phyloP scores from a whole-genome alignment of 2,888 invertebrate genomes.

The Hipparchia sbordonii region DNA sequence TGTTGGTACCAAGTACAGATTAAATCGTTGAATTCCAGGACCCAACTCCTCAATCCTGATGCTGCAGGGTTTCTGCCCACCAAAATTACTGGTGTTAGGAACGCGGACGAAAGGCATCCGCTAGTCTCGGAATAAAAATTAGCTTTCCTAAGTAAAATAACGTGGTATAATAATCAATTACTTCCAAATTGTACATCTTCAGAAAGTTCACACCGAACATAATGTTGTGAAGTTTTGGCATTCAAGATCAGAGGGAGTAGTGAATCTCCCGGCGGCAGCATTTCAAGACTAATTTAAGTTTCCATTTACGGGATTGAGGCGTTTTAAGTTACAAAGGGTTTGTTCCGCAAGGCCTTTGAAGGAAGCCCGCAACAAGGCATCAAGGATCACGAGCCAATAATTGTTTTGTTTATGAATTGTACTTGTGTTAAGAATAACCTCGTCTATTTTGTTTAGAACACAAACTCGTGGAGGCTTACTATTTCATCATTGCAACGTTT shows the following conservation, averaged over 20 bases:
- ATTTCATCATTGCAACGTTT: no score
- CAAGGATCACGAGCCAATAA: slow-evolving; percentile 21
- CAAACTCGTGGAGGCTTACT: no score
- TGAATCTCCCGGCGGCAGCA: slow-evolving; percentile 49
- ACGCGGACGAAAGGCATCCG: no score
- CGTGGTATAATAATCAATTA: neutral
- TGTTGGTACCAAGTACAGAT: no score
- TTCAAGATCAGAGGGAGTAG: slow-evolving; percentile 44
- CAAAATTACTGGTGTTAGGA: no score
- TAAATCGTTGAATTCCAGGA: no score
- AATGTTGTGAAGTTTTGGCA: slow-evolving; percentile 45
- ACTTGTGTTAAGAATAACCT: neutral
- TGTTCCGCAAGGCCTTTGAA: slow-evolving; percentile 56
- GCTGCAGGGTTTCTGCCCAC: no score
- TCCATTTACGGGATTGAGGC: slow-evolving; percentile 59
- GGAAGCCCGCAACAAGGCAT: slow-evolving; percentile 50
- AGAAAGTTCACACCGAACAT: slow-evolving; percentile 34
- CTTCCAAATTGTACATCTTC: slow-evolving; percentile 32
- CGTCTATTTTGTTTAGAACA: neutral
- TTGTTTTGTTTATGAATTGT: slow-evolving; percentile 30
- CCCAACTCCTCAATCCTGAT: no score
- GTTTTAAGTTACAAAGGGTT: slow-evolving; percentile 65
- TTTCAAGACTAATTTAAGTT: slow-evolving; percentile 68
- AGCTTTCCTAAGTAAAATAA: neutral
- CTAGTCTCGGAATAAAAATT: no score